Conservation (phyloP, 2,888 invertebrate genomes). For the Yponomeuta malinellus region DNA sequence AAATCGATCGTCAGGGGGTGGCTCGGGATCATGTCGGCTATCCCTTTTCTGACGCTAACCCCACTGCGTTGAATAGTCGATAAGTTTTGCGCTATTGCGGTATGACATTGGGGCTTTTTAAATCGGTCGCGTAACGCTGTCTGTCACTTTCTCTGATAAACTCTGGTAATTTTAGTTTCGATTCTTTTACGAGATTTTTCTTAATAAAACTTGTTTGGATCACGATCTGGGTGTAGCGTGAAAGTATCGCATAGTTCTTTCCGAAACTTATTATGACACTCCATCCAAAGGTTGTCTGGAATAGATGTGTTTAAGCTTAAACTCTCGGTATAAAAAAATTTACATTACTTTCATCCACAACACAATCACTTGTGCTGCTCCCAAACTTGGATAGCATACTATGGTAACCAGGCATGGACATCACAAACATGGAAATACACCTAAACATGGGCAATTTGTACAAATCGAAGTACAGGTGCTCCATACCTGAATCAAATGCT, state of each 20-base stretch:
- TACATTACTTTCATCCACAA: no score
- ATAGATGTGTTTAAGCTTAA: no score
- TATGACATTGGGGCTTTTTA: slow-evolving; percentile 34
- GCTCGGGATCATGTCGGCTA: slow-evolving; percentile 37
- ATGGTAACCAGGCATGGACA: no score
- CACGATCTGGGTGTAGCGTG: background rate
- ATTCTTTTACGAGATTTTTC: slow-evolving; percentile 21
- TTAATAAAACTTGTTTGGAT: slow-evolving; percentile 15
- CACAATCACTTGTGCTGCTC: no score
- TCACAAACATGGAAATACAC: no score
- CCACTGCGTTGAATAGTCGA: slow-evolving; percentile 52
- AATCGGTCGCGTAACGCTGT: slow-evolving; percentile 46
- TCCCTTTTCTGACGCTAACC: slow-evolving; percentile 52
- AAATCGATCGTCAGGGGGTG: slow-evolving; percentile 75
- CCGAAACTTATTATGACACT: background rate
- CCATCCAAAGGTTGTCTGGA: no score
- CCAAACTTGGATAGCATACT: no score
- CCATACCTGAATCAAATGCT: no score
- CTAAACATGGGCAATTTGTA: no score
- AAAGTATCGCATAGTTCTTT: background rate
- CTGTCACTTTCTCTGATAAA: slow-evolving; percentile 41
- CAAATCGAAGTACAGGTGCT: no score
- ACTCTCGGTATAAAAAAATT: no score
- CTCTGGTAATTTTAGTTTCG: slow-evolving; percentile 28
- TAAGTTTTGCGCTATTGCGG: slow-evolving; percentile 48